Base-by-base conservation (phyloP, 2,797 vertebrate genomes). In the Anas acuta region DNA sequence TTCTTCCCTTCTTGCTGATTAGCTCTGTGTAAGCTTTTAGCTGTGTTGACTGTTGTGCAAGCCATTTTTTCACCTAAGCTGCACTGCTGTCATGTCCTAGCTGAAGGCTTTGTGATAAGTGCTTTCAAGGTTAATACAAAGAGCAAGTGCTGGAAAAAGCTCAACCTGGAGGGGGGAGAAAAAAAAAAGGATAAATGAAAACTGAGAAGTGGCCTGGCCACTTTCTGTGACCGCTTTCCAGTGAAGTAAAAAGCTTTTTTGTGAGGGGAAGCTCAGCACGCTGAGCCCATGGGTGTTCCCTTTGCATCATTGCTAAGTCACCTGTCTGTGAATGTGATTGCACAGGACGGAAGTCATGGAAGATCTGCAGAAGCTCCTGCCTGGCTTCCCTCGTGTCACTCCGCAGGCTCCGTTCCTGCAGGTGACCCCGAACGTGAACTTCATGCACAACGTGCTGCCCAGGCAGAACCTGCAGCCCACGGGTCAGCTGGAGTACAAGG, bases 401-500 rank as follows among this genome's bases (percentile, higher is more conserved):
- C 99, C 98, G 4, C 99, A 99, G 97, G 98, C 98, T 19, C 98
- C 98, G 0, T 99, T 99, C 98, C 98, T 98, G 70, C 98, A 98
- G 30, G 98, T 99, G 97, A 95, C 98, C 61, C 98, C 98, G 9
- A 98, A 98, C 28, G 96, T 99, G 97, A 98, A 98, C 95, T 98
- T 98, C 96, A 98, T 98, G 97, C 99, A 99, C 97, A 99, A 97
- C 2, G 97, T 99, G 91, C 97, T 99, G 97, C 99, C 99, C 64
- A 98, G 98, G 86, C 99, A 99, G 97, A 99, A 98, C 97, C 94
- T 99, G 97, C 99, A 99, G 95, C 98, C 98, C 64, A 98, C 98
- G 2, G 99, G 99, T 75, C 99, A 99, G 97, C 98, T 99, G 87
- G 99, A 99, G 96, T 99, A 99, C 98, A 99, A 99, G 99, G 99